Conservation (phyloP, 2,888 invertebrate genomes). For the Sesia apiformis region DNA sequence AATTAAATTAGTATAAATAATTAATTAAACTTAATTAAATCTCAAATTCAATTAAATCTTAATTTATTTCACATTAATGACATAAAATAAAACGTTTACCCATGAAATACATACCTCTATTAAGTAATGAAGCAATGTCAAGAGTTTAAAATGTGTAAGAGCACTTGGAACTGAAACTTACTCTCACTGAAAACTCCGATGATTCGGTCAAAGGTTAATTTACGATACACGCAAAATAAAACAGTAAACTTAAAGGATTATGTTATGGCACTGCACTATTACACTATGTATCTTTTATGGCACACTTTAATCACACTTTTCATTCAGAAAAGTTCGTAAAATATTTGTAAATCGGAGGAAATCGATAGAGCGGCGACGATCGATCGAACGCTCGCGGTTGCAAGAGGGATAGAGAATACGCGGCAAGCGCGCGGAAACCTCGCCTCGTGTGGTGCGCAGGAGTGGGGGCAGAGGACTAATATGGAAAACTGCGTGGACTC, state of each 20-base stretch:
- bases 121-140: slow-evolving; percentile 3
- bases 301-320: slow-evolving; percentile 47
- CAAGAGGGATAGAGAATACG: slow-evolving; percentile 41
- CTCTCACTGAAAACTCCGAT: too few relatives aligned
- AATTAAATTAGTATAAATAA: too few relatives aligned
- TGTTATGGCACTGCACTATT: slow-evolving; percentile 4
- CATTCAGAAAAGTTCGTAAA: slow-evolving; percentile 62
- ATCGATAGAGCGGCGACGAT: slow-evolving; percentile 21
- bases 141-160: too few relatives aligned
- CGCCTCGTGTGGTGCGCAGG: slow-evolving; percentile 29
- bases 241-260: background rate
- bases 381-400: slow-evolving; percentile 47
- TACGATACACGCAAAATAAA: background rate
- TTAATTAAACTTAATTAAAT: too few relatives aligned
- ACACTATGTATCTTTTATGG: slow-evolving; percentile 1
- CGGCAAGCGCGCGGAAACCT: slow-evolving; percentile 36
- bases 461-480: slow-evolving; percentile 35
- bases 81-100: background rate
- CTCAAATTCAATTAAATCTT: too few relatives aligned
- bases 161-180: too few relatives aligned
- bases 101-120: slow-evolving; percentile 8
- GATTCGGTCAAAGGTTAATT: too few relatives aligned
- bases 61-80: too few relatives aligned
- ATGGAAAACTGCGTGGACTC: slow-evolving; percentile 54
- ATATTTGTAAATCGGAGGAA: slow-evolving; percentile 22